Evolutionary conservation across 2,888 invertebrate species (phyloP), one percentile per base, ranked within the genome.

Genomic region (Melinopterus prodromus): DNA sequence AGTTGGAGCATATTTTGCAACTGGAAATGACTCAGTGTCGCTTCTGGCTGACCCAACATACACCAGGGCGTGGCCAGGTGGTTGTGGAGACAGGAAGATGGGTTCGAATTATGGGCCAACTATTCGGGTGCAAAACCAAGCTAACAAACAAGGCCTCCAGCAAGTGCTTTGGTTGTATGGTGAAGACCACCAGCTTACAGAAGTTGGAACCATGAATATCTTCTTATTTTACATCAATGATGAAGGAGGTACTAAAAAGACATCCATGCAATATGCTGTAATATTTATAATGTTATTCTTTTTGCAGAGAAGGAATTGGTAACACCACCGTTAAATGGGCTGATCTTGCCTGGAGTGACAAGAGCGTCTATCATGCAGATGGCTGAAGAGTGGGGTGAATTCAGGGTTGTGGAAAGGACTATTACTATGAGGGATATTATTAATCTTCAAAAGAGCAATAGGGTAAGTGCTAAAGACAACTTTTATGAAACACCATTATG

Each of bases 191-290:
- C 93, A 97, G 88, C 88, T 99, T 36, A 99, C 99, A 0, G 99
- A 99, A 92, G 98, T 97, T 74, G 99, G 99, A 78, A 97, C 99
- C 14, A 99, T 99, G 99, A 99, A 99, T 88, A 93, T 99, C 78
- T 99, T 99, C 88, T 92, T 98, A 88, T 94, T 96, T 86, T 95
- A 94, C 90, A 92, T 95, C 83, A 96, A 99, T 87, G 95, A 97
- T 78, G 91, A 96, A 87, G 99, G 98, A 92, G 97, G 98, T 98
- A 89, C 26, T 26, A 26, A 26, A 26, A 26, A 3, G 2, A 26
- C 26, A 26, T 26, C 26, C 26, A 26, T 26, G 26, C 26, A 26
- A 26, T 26, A 3, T 26, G 26, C 26, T 26, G 26, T 26, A 26
- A 2, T 26, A 26, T 69, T 77, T 15, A 37, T 37, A 70, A 77